These are phyloP conservation scores for Actinemys pallida DNA, from an alignment of 2,113 vertebrate species.

Conservation along the genomic window DNA sequence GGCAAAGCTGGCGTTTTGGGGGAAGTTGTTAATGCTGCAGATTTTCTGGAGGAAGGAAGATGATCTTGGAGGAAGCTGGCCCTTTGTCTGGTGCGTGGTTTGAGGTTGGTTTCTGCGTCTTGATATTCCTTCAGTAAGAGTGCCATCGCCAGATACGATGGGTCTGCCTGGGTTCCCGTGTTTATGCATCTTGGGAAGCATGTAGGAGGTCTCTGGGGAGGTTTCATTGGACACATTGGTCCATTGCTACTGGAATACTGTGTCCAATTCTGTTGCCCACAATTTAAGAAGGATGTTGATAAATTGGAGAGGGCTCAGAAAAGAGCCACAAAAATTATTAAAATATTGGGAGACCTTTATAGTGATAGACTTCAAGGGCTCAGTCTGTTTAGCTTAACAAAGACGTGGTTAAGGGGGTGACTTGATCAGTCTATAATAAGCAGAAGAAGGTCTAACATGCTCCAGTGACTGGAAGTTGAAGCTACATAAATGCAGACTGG, in stretches of 20 bases:
- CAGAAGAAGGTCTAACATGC: too few relatives aligned
- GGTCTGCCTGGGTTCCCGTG: too few relatives aligned
- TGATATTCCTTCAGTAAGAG: too few relatives aligned
- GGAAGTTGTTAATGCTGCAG: too few relatives aligned
- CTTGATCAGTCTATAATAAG: neutral
- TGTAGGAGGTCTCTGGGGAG: neutral
- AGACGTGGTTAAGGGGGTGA: neutral
- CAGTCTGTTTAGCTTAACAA: neutral
- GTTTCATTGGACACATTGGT: neutral
- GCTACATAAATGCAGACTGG: neutral
- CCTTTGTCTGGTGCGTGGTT: too few relatives aligned
- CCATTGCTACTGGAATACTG: neutral
- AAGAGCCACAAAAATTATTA: neutral
- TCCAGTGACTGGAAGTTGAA: neutral
- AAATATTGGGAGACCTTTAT: neutral
- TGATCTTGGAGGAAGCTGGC: too few relatives aligned
- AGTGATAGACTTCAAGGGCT: neutral
- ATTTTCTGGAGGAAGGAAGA: too few relatives aligned
- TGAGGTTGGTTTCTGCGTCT: too few relatives aligned
- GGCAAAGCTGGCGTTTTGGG: too few relatives aligned
- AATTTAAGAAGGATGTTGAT: neutral
- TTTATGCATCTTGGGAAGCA: neutral
- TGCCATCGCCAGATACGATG: too few relatives aligned
- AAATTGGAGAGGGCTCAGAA: neutral
- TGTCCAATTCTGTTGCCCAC: neutral